phyloP scores from a whole-genome alignment of 2,113 vertebrate genomes.

The Pipa parva region DNA sequence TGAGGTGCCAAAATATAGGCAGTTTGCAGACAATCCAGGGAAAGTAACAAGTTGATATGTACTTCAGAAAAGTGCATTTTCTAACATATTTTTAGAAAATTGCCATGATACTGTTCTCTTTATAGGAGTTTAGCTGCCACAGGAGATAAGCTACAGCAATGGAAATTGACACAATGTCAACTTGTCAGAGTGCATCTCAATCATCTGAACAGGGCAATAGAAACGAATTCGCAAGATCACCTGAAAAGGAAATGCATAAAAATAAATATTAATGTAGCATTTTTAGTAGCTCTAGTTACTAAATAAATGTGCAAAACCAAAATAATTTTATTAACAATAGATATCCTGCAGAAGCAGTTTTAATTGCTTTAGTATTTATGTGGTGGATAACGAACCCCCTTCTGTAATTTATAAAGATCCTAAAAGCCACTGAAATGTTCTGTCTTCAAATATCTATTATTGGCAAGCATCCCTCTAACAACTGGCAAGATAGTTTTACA shows the following conservation, averaged over 20 bases:
- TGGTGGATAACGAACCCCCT: too few relatives aligned
- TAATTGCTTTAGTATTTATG: too few relatives aligned
- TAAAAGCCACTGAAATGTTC: too few relatives aligned
- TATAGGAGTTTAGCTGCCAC: not conserved
- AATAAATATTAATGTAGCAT: not conserved
- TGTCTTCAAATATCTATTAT: too few relatives aligned
- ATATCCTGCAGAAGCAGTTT: too few relatives aligned
- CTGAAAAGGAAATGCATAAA: not conserved
- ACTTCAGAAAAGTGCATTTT: not conserved
- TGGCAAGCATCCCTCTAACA: too few relatives aligned
- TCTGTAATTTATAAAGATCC: too few relatives aligned
- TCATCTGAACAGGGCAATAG: not conserved
- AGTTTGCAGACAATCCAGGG: not conserved
- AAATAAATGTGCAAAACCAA: too few relatives aligned
- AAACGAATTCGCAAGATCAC: not conserved
- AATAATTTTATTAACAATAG: too few relatives aligned
- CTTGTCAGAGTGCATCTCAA: slow-evolving; percentile 7
- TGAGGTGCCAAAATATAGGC: slow-evolving; percentile 12
- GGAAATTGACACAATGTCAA: not conserved
- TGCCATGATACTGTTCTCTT: not conserved
- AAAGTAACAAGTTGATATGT: not conserved
- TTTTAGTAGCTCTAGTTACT: too few relatives aligned
- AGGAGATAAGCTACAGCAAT: not conserved
- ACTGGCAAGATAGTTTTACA: too few relatives aligned
- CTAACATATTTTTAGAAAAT: not conserved